Base-by-base conservation (phyloP, 2,113 vertebrate species). In the Neolamprologus cancellatus region DNA sequence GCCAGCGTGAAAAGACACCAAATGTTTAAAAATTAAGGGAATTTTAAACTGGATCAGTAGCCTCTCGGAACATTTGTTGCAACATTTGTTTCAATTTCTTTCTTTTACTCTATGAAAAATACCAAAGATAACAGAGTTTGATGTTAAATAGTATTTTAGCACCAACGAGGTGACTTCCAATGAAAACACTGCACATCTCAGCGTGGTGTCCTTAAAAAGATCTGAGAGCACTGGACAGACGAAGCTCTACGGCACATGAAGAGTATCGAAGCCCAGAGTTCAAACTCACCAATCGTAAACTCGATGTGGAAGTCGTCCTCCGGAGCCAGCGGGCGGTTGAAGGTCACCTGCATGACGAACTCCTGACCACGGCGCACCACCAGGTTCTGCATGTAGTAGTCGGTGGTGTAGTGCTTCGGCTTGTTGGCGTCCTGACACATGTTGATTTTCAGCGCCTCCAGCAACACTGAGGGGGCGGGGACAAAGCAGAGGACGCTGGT, bases 271-370 rank as follows among this genome's bases (percentile, higher is more conserved):
- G 59, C 6, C 61, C 57, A 57, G 36, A 5, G 5, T 50, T 39
- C 15, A 9, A 9, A 96, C 97, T 96, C 92, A 98, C 98, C 97
- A 30, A 98, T 98, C 66, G 97, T 89, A 85, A 96, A 97, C 84
- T 98, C 98, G 13, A 98, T 13, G 94, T 97, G 96, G 94, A 97
- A 96, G 1, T 93, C 53, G 84, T 98, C 97, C 0, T 7, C 7
- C 8, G 5, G 86, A 85, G 4, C 74, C 61, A 55, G 95, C 0
- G 93, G 92, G 1, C 95, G 96, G 83, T 71, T 96, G 94, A 98
- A 98, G 54, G 95, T 93, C 18, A 98, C 83, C 36, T 92, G 92
- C 4, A 98, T 34, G 20, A 93, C 17, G 90, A 97, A 98, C 85
- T 94, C 0, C 82, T 96, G 95, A 1, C 98, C 98, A 2, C 98